Evolutionary conservation across 2,888 invertebrate species (phyloP), one percentile per base, ranked within the genome.

Genomic region (Corbicula japonica): DNA sequence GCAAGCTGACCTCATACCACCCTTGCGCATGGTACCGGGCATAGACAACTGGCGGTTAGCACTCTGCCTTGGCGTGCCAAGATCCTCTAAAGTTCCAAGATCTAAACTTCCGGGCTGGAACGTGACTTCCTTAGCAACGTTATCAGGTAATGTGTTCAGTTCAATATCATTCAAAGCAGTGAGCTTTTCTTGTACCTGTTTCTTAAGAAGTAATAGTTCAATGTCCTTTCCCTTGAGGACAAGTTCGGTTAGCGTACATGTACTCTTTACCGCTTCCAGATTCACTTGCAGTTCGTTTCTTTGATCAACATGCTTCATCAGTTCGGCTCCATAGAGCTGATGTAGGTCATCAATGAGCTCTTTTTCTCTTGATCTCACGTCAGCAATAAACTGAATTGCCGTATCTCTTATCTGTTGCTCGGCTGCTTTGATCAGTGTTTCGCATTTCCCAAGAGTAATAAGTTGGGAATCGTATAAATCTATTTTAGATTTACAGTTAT

Each of bases 161-260:
- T 91, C 90, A n/a, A 93, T 88, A 44, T 89, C 89, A 38, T 89
- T 88, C 50, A 92, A 83, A 15, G 86, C 82, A 26, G 90, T 87
- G 38, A 94, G 87, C 82, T 94, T 94, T 66, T 93, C 93, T 71
- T 92, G 91, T 4, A 94, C 92, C 72, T 94, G 92, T 72, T 93
- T 93, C 87, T 93, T 93, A 54, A 94, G 86, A 48, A 94, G 87
- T 54, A 94, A 87, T 21, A 94, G 89, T 83, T 94, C 94, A 30
- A 94, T 93, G 73, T 94, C 94, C 80, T 93, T 93, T 35, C 93
- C 93, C 60, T 93, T 91, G 15, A 94, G 87, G n/a, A 93, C 93
- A 15, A 94, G 87, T 77, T 94, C 93, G 0, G 93, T 93, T 35
- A 94, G 86, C 83, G 85, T 92, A 76, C 93, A 93, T 15, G 94